A percentile compares a stretch with the other conserved stretches of the same genome.
Conservation (phyloP, 2,113 vertebrate species). For the Petroica traversi region DNA sequence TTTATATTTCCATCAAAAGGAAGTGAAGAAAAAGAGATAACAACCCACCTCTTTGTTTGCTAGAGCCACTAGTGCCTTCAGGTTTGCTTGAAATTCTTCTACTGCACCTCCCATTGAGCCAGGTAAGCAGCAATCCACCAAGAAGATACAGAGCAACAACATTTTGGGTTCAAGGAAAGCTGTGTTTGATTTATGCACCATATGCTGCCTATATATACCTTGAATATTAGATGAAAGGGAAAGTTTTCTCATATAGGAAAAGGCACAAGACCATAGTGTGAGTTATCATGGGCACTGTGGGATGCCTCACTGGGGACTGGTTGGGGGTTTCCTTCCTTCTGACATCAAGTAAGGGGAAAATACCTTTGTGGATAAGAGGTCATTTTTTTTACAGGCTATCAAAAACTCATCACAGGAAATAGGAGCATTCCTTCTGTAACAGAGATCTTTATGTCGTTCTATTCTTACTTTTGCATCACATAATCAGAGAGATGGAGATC, state of each 20-base stretch:
- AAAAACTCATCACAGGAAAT: conserved; percentile 49
- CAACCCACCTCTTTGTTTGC: not conserved
- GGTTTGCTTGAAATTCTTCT: not conserved
- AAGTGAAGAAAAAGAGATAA: not conserved
- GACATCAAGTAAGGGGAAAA: conserved; percentile 65
- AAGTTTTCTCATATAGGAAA: conserved; percentile 58
- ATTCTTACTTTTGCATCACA: not conserved
- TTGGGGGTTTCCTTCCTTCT: conserved; percentile 59
- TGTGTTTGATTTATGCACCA: not conserved
- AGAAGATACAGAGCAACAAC: not conserved
- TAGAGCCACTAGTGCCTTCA: not conserved
- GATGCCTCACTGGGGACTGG: conserved; percentile 25
- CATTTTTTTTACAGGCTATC: not conserved
- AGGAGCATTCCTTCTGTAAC: conserved; percentile 44
- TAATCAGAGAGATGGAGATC: not conserved
- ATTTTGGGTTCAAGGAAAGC: conserved; percentile 23
- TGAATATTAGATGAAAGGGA: conserved; percentile 39
- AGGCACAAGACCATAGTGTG: not conserved
- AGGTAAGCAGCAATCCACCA: not conserved
- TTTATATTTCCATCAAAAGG: not conserved
- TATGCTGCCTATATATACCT: conserved; percentile 47
- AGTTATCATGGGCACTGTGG: conserved; percentile 24
- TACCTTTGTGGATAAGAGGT: conserved; percentile 53
- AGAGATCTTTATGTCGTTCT: not conserved
- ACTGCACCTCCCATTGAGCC: not conserved